Evolutionary conservation across 2,797 vertebrate species (phyloP).

Genomic region (Propithecus perrieri): DNA sequence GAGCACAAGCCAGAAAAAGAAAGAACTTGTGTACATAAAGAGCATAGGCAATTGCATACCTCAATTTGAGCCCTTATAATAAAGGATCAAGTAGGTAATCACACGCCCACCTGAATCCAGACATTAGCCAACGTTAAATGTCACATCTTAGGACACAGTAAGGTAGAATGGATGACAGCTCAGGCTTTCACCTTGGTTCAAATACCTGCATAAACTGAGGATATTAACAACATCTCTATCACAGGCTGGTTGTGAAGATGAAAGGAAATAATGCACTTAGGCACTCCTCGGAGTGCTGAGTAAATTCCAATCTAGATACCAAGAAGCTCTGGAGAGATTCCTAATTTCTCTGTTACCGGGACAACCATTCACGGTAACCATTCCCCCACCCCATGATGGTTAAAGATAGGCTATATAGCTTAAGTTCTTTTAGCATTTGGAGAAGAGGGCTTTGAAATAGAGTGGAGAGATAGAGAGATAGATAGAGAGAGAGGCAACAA

Average conservation of each 20-base stretch:
- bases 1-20: constrained; percentile 8
- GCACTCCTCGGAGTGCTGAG: neutral
- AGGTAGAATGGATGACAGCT: neutral
- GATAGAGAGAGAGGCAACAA: neutral
- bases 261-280: neutral
- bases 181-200: neutral
- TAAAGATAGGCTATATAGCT: neutral
- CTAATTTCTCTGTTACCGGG: neutral
- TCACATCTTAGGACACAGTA: neutral
- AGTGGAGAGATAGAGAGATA: neutral
- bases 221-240: neutral
- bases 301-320: neutral
- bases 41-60: neutral
- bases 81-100: neutral
- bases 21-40: neutral
- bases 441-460: neutral
- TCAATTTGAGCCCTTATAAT: neutral
- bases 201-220: neutral
- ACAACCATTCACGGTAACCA: neutral
- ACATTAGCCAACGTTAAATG: neutral
- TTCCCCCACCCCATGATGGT: accelerated
- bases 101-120: neutral
- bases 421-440: neutral
- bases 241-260: neutral
- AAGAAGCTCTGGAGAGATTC: neutral